These are phyloP conservation scores for Argya squamiceps DNA, from an alignment of 2,797 vertebrate genomes.

Conservation along the genomic window DNA sequence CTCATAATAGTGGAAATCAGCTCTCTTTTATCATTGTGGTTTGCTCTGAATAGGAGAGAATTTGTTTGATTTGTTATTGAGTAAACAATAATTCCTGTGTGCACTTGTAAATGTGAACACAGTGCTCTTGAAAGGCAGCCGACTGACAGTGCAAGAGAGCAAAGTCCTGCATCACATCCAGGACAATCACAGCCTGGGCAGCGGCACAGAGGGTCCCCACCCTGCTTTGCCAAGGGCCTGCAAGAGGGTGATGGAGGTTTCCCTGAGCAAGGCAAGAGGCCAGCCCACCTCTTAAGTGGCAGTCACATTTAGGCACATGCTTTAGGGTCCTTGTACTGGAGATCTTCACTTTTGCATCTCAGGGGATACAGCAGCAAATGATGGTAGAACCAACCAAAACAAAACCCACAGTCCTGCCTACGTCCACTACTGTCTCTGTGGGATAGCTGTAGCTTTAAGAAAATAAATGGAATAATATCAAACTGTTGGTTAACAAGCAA, in stretches of 20 bases:
- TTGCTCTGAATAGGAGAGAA: slow-evolving; percentile 48
- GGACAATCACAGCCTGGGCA: not conserved
- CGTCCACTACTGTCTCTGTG: not conserved
- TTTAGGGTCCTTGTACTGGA: not conserved
- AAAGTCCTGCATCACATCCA: not conserved
- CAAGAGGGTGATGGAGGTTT: not conserved
- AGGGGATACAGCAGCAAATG: rapidly evolving
- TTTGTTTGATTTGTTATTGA: slow-evolving; percentile 62
- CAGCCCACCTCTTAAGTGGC: not conserved
- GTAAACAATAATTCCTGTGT: slow-evolving; percentile 24
- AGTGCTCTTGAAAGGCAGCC: not conserved
- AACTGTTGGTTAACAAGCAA: not conserved
- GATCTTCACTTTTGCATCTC: not conserved
- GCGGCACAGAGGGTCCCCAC: not conserved
- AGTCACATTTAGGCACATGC: not conserved
- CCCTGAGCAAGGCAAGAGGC: not conserved
- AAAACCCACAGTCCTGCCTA: not conserved
- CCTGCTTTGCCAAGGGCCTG: not conserved
- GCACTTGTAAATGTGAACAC: not conserved
- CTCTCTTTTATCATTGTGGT: slow-evolving; percentile 16
- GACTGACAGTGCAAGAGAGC: not conserved
- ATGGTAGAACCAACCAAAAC: not conserved
- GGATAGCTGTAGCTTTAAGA: not conserved
- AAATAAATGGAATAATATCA: not conserved
- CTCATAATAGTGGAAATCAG: slow-evolving; percentile 36